Conservation (phyloP, 64 coral and sea anemone genomes). For the Platygyra sinensis region DNA sequence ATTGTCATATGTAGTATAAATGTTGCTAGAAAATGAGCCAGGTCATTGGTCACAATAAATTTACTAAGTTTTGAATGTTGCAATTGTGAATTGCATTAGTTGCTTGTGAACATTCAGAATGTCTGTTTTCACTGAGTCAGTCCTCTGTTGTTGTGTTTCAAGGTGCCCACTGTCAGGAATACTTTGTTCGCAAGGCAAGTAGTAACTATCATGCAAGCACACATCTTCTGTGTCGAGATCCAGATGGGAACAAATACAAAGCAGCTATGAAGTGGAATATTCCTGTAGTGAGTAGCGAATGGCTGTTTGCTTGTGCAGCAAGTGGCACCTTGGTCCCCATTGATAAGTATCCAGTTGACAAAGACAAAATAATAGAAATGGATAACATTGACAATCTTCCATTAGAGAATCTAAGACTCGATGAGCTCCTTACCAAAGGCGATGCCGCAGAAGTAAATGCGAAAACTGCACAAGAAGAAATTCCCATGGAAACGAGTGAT, state of each 20-base stretch:
- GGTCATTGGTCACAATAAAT: too few relatives aligned
- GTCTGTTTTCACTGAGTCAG: background rate
- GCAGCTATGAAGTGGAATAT: slow-evolving; percentile 93
- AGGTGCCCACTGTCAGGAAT: slow-evolving; percentile 92
- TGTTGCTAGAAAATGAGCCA: too few relatives aligned
- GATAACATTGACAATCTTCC: background rate
- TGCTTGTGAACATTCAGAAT: too few relatives aligned
- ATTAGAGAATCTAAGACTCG: background rate
- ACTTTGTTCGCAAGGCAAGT: slow-evolving; percentile 79
- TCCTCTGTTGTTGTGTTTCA: background rate
- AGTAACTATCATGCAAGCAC: slow-evolving; percentile 72
- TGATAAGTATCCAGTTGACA: slow-evolving; percentile 54
- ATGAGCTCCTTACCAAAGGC: background rate
- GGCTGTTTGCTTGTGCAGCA: slow-evolving; percentile 89
- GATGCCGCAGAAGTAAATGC: background rate
- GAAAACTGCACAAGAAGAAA: background rate
- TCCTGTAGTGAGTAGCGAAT: slow-evolving; percentile 61
- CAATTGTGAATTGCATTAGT: too few relatives aligned
- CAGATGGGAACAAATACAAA: slow-evolving; percentile 76
- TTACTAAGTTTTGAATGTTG: too few relatives aligned
- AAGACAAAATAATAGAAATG: background rate
- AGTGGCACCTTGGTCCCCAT: slow-evolving; percentile 48
- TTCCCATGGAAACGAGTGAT: slow-evolving; percentile 8
- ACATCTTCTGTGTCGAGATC: slow-evolving; percentile 81
- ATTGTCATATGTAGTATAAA: too few relatives aligned